Evolutionary conservation across 30 jellyfish, hydroid and myxozoan genomes (phyloP).

Genomic region (Pelagia noctiluca): DNA sequence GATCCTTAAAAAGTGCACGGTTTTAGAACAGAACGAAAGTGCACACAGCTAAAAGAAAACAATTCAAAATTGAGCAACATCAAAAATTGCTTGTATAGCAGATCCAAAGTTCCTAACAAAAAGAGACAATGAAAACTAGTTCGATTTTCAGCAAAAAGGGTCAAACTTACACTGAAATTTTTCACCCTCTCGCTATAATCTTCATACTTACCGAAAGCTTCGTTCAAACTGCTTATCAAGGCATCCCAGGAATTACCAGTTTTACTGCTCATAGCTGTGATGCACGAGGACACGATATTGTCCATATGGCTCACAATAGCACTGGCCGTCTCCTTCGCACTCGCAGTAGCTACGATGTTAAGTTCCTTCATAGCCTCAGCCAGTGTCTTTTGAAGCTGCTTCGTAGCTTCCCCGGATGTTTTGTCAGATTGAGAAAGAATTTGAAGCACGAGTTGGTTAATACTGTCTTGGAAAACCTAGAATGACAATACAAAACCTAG

Average conservation of each 20-base stretch:
- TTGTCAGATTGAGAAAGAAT: slow-evolving; percentile 49
- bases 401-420: slow-evolving; percentile 37
- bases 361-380: slow-evolving; percentile 42
- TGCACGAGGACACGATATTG: slow-evolving; percentile 10
- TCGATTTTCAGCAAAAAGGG: too few species aligned
- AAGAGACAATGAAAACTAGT: too few species aligned
- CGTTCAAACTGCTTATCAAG: slow-evolving; percentile 22
- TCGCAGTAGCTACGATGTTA: slow-evolving; percentile 26
- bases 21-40: too few species aligned
- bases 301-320: slow-evolving; percentile 29
- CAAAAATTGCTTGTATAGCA: too few species aligned
- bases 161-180: too few species aligned
- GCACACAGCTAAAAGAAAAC: too few species aligned
- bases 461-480: slow-evolving; percentile 33
- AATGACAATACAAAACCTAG: too few species aligned
- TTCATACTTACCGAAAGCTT: not conserved
- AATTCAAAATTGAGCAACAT: too few species aligned
- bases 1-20: too few species aligned
- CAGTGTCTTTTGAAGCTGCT: slow-evolving; percentile 18
- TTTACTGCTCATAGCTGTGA: not conserved
- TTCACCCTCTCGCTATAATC: too few species aligned
- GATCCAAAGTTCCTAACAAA: too few species aligned
- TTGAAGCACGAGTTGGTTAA: slow-evolving; percentile 34
- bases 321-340: slow-evolving; percentile 26
- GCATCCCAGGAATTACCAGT: slow-evolving; percentile 46